Conservation (phyloP, 2,113 vertebrate genomes). For the Oryzias woworae region DNA sequence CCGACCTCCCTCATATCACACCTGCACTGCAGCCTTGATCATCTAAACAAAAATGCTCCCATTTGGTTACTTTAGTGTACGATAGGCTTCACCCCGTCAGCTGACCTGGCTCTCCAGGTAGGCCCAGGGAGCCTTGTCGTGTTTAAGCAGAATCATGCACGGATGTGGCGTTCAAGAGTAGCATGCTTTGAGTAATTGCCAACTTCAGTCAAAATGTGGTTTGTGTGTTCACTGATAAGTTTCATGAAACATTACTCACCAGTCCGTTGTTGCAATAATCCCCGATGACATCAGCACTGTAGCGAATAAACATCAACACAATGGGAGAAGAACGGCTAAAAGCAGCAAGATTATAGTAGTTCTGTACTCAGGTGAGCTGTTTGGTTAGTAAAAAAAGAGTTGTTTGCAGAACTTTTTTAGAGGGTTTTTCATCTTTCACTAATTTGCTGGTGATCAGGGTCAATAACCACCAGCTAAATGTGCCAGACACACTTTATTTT, state of each 20-base stretch:
- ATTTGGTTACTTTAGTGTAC: not conserved
- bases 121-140: slow-evolving; percentile 26
- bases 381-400: not conserved
- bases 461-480: slow-evolving; percentile 8
- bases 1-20: not conserved
- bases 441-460: not conserved
- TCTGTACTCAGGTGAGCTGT: slow-evolving; percentile 6
- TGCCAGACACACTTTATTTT: slow-evolving; percentile 1
- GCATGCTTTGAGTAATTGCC: slow-evolving; percentile 26
- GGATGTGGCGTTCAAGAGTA: slow-evolving; percentile 37
- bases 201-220: not conserved
- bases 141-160: slow-evolving; percentile 42
- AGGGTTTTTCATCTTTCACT: no score
- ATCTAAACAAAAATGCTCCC: slow-evolving; percentile 10
- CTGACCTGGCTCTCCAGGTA: slow-evolving; percentile 27
- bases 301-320: slow-evolving; percentile 10
- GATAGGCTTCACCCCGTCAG: slow-evolving; percentile 15
- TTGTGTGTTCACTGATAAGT: not conserved
- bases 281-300: slow-evolving; percentile 4
- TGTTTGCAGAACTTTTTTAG: not conserved
- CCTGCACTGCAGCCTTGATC: slow-evolving; percentile 2
- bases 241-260: slow-evolving; percentile 14
- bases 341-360: not conserved
- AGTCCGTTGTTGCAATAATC: slow-evolving; percentile 17
- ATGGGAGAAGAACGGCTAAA: slow-evolving; percentile 12